These are phyloP conservation scores for Ceriagrion tenellum DNA, from an alignment of 2,888 invertebrate genomes.

Conservation along the genomic window DNA sequence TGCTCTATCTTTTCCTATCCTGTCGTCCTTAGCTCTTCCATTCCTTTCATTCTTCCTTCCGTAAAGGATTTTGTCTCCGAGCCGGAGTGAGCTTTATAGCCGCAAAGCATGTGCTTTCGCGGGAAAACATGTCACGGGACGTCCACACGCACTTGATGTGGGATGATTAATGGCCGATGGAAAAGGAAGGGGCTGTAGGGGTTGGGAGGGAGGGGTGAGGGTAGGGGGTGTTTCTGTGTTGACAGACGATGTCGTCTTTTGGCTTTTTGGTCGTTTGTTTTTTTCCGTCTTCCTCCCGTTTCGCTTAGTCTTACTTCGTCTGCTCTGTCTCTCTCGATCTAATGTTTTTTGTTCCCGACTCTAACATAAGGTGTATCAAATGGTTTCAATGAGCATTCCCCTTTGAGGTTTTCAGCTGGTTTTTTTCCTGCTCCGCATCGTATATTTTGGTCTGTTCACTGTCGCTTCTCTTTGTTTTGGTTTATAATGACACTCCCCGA, in stretches of 20 bases:
- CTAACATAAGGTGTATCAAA: too few relatives aligned
- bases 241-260: background rate
- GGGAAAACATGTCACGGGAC: background rate
- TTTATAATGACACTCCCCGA: too few relatives aligned
- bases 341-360: too few relatives aligned
- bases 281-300: background rate
- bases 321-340: too few relatives aligned
- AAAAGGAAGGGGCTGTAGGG: background rate
- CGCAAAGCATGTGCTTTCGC: background rate
- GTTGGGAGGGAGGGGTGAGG: background rate
- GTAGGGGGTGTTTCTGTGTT: background rate
- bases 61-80: background rate
- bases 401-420: too few relatives aligned
- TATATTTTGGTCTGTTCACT: background rate
- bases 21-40: background rate
- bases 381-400: too few relatives aligned
- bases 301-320: background rate
- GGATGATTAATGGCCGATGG: conserved; percentile 12
- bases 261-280: background rate
- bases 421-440: too few relatives aligned
- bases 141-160: conserved; percentile 10
- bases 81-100: background rate
- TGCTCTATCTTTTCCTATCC: too few relatives aligned
- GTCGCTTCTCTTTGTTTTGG: background rate
- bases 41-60: background rate